Evolutionary conservation across 2,797 vertebrate genomes (phyloP).

Genomic region (Pygocentrus nattereri): DNA sequence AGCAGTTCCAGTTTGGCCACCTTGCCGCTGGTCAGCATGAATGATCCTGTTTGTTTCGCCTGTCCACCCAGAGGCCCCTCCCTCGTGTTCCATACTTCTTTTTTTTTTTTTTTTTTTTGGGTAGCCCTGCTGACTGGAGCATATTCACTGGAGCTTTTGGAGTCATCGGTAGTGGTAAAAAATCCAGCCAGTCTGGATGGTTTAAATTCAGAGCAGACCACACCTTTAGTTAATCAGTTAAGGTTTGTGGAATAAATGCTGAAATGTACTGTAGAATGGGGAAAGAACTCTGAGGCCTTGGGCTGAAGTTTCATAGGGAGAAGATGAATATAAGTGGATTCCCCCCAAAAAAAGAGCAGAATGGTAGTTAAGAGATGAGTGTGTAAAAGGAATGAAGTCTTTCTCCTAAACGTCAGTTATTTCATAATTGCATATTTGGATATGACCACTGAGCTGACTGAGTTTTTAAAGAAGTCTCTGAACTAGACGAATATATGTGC

Average conservation of each 20-base stretch:
- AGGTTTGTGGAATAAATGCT: background rate
- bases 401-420: background rate
- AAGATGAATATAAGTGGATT: background rate
- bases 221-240: background rate
- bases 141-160: constrained; percentile 4
- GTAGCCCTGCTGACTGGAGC: background rate
- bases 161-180: background rate
- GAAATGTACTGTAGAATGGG: background rate
- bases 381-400: background rate
- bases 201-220: constrained; percentile 9
- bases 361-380: background rate
- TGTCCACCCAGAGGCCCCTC: constrained; percentile 20
- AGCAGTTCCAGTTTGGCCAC: constrained; percentile 30
- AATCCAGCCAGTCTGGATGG: background rate
- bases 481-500: too few relatives aligned
- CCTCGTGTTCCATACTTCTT: background rate
- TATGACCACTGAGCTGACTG: too few relatives aligned
- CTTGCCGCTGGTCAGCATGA: constrained; percentile 51
- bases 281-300: too few relatives aligned
- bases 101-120: background rate
- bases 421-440: background rate
- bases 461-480: too few relatives aligned
- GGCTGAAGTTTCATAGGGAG: background rate
- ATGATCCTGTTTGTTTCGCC: constrained; percentile 62
- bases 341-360: background rate